Conservation (phyloP, 2,888 invertebrate species). For the Lithophane semibrunnea region DNA sequence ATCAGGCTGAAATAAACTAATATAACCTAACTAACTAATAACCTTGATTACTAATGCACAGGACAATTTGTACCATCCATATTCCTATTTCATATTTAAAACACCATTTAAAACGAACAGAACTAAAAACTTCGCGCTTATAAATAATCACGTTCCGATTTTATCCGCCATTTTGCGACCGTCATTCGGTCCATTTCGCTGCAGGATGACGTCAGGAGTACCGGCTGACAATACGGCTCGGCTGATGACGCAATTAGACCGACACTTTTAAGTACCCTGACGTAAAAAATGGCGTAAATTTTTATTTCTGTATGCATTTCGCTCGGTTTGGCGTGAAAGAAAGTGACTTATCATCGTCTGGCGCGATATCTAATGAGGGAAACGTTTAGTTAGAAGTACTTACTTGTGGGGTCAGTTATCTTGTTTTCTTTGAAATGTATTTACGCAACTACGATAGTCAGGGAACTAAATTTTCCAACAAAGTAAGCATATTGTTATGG, state of each 20-base stretch:
- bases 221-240: constrained; percentile 60
- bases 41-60: constrained; percentile 11
- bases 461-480: constrained; percentile 34
- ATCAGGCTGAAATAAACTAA: background rate
- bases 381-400: constrained; percentile 35
- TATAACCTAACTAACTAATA: too few species aligned
- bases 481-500: constrained; percentile 53
- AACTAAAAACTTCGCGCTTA: constrained; percentile 52
- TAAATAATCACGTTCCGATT: constrained; percentile 60
- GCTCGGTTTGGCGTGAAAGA: constrained; percentile 45
- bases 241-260: constrained; percentile 67
- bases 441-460: constrained; percentile 34
- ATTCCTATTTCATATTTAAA: constrained; percentile 48
- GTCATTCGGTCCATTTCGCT: constrained; percentile 63
- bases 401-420: constrained; percentile 33
- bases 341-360: constrained; percentile 40
- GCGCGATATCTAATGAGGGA: constrained; percentile 46
- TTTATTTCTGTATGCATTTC: constrained; percentile 56
- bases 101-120: constrained; percentile 44
- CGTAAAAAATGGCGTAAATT: constrained; percentile 58
- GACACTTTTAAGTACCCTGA: constrained; percentile 57
- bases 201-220: constrained; percentile 63
- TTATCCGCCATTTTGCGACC: constrained; percentile 59
- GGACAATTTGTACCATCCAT: constrained; percentile 11
- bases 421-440: constrained; percentile 40